Percentiles rank a stretch among this genome's conserved stretches.
Evolutionary conservation across 2,797 vertebrate species (phyloP).

Genomic region (Buphagus erythrorhynchus): DNA sequence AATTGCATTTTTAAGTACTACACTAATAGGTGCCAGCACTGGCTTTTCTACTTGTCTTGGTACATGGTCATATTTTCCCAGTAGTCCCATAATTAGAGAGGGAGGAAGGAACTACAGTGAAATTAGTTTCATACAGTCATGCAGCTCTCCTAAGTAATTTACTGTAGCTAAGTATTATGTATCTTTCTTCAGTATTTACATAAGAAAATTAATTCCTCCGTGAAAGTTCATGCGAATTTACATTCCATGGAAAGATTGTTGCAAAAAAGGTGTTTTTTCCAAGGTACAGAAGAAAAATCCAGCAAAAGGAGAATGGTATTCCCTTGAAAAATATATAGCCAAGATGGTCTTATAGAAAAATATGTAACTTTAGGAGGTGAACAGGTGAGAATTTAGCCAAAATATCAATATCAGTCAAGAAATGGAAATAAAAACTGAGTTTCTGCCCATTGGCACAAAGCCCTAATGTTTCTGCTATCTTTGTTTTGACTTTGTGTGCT

Average conservation of each 20-base stretch:
- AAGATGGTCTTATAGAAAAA: background rate
- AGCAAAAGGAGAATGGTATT: background rate
- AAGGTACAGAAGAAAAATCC: background rate
- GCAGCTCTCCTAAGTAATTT: background rate
- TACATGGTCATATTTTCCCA: background rate
- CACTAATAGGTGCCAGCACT: background rate
- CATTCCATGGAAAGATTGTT: background rate
- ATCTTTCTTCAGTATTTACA: background rate
- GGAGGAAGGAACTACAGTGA: background rate
- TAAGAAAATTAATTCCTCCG: background rate
- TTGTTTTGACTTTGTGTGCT: too few species aligned
- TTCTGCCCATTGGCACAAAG: background rate
- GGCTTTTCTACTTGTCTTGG: background rate
- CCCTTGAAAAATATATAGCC: background rate
- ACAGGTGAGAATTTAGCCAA: background rate
- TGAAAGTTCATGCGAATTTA: background rate
- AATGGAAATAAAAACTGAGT: background rate
- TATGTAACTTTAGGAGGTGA: background rate
- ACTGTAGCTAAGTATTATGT: background rate
- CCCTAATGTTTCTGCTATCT: background rate
- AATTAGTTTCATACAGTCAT: background rate
- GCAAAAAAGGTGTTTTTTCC: background rate
- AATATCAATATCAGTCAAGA: background rate
- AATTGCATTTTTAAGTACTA: background rate
- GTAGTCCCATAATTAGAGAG: background rate